Percentiles rank a stretch among this genome's conserved stretches.
Evolutionary conservation across 2,113 vertebrate genomes (phyloP).

Genomic region (Psittacula cyanocephala): DNA sequence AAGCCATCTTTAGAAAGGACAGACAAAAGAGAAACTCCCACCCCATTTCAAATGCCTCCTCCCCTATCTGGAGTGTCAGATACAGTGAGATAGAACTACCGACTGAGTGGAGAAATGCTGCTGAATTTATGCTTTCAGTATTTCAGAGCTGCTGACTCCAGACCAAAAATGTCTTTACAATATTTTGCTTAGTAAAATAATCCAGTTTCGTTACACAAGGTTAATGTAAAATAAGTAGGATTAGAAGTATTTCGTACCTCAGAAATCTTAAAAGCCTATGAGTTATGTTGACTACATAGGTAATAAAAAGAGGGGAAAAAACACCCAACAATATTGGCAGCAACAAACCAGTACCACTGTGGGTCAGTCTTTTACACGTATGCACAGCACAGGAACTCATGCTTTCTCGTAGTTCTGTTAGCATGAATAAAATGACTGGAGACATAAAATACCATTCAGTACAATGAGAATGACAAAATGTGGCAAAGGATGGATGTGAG

Average conservation of each 20-base stretch:
- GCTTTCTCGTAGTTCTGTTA: neutral
- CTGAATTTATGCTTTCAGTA: neutral
- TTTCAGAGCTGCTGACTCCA: neutral
- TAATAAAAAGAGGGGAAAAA: neutral
- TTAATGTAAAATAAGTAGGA: neutral
- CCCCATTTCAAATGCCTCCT: neutral
- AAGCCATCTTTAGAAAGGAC: neutral
- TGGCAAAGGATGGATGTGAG: neutral
- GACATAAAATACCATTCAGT: neutral
- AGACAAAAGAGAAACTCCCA: neutral
- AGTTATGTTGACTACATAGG: neutral
- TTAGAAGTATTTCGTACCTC: neutral
- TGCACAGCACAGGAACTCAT: neutral
- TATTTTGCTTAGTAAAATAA: neutral
- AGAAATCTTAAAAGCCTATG: neutral
- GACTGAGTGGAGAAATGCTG: neutral
- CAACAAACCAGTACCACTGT: neutral
- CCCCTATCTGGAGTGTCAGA: neutral
- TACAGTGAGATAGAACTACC: neutral
- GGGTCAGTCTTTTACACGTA: neutral
- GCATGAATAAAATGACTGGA: neutral
- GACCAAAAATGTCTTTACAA: neutral
- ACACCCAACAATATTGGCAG: neutral
- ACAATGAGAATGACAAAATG: constrained; percentile 1
- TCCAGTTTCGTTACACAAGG: neutral